Conservation (phyloP, 2,888 invertebrate genomes). For the Hydrotaea diabolus region DNA sequence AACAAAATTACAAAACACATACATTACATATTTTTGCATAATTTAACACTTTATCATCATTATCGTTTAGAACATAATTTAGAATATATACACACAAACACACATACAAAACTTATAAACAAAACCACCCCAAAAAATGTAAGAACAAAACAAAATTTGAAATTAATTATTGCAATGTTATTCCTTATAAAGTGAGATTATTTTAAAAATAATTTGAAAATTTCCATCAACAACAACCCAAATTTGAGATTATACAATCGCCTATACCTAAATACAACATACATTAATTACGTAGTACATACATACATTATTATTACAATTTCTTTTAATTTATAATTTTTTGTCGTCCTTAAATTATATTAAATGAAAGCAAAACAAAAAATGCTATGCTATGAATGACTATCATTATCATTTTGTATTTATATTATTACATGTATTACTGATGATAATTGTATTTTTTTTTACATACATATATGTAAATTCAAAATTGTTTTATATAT, state of each 20-base stretch:
- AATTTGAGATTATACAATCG: constrained; percentile 61
- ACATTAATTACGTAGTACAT: constrained; percentile 45
- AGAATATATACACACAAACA: constrained; percentile 29
- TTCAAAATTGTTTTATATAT: constrained; percentile 56
- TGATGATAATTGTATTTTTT: constrained; percentile 48
- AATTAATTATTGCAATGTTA: constrained; percentile 73
- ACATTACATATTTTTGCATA: constrained; percentile 9
- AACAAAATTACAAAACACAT: background rate
- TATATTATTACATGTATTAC: constrained; percentile 57
- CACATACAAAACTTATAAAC: background rate
- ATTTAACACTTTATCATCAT: constrained; percentile 28
- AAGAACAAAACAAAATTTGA: constrained; percentile 23
- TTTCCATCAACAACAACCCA: constrained; percentile 58
- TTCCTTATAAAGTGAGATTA: constrained; percentile 76
- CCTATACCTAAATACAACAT: constrained; percentile 66
- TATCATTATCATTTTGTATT: constrained; percentile 59
- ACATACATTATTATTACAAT: constrained; percentile 49
- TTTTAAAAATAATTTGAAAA: constrained; percentile 67
- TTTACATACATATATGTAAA: constrained; percentile 48
- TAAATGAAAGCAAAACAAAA: constrained; percentile 30
- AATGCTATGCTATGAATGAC: constrained; percentile 46
- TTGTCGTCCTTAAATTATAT: constrained; percentile 50
- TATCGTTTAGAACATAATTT: constrained; percentile 5
- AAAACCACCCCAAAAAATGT: constrained; percentile 14
- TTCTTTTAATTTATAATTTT: constrained; percentile 51